Percentiles rank a stretch among this genome's conserved stretches.
Conservation (phyloP, 1,140 invertebrate species). For the Eciton burchellii region DNA sequence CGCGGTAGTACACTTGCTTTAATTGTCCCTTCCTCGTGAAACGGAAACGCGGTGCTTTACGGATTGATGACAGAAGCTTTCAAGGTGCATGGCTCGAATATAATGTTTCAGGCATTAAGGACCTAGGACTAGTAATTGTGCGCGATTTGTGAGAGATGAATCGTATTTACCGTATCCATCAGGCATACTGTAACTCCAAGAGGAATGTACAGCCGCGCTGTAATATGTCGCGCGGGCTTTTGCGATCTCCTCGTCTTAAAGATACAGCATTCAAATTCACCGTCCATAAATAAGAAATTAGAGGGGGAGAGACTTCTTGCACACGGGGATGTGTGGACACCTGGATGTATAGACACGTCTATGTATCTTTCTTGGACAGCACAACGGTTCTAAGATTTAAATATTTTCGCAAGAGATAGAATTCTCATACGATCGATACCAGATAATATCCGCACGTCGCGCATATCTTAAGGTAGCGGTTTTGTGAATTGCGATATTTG, state of each 20-base stretch:
- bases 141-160: slow-evolving; percentile 2
- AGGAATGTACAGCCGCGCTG: background rate
- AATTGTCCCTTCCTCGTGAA: background rate
- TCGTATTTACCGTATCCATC: background rate
- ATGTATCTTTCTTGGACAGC: slow-evolving; percentile 19
- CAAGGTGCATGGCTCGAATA: background rate
- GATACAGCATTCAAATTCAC: background rate
- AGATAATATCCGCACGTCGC: background rate
- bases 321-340: background rate
- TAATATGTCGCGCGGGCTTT: background rate
- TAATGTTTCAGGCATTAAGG: background rate
- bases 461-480: slow-evolving; percentile 13
- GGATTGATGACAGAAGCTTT: background rate
- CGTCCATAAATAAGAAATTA: slow-evolving; percentile 41
- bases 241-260: background rate
- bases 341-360: background rate
- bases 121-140: background rate
- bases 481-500: slow-evolving; percentile 15
- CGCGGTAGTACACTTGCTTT: background rate
- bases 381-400: slow-evolving; percentile 27
- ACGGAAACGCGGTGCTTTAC: background rate
- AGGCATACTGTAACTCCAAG: background rate
- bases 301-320: background rate
- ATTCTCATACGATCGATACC: background rate
- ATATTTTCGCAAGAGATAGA: slow-evolving; percentile 32